Base-by-base conservation (phyloP, 1,140 invertebrate genomes). In the Apocrypta bakeri region DNA sequence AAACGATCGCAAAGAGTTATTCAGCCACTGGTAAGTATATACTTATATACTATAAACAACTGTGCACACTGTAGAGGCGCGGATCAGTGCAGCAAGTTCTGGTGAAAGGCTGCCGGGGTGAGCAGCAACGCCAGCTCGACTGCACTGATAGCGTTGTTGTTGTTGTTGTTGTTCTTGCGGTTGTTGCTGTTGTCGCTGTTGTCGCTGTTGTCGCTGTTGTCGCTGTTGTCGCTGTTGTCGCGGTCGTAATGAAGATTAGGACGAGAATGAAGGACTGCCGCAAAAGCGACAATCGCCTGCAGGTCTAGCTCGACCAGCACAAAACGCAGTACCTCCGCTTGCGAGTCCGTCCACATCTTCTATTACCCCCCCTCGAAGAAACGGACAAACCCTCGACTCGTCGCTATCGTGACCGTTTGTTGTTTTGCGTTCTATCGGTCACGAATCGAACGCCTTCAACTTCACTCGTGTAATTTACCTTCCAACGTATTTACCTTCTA, bases 261-360 rank as follows among this genome's bases (percentile, higher is more conserved):
- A 2, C 25, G n/a, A 68, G 21, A 11, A 4, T 29, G 12, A 24
- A 66, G 24, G 29, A 24, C 25, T 12, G 25, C 25, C 63, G 25
- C 63, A 2, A 25, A 24, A 0, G 25, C 25, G 24, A 27, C 63
- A 6, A 9, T 71, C 69, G 69, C 69, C 69, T 71, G 69, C 29
- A 71, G 27, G 21, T 31, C 31, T 17, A 29, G 6, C 1, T 37
- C 69, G 31, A 71, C 33, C 29, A 33, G 69, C 69, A 71, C 25
- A 21, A 56, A 56, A 17, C 48, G 63, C 63, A 66, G 63, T 25
- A 27, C 63, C 24, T 66, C 63, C 24, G 63, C 14, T 31, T 71
- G 69, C 69, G 21, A 71, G 29, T 71, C 29, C 69, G 69, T 37
- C 69, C 69, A 71, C 69, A 71, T 71, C 21, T 31, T 66, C 24